Base-by-base conservation (phyloP, 2,113 vertebrate genomes). In the Laterallus jamaicensis region DNA sequence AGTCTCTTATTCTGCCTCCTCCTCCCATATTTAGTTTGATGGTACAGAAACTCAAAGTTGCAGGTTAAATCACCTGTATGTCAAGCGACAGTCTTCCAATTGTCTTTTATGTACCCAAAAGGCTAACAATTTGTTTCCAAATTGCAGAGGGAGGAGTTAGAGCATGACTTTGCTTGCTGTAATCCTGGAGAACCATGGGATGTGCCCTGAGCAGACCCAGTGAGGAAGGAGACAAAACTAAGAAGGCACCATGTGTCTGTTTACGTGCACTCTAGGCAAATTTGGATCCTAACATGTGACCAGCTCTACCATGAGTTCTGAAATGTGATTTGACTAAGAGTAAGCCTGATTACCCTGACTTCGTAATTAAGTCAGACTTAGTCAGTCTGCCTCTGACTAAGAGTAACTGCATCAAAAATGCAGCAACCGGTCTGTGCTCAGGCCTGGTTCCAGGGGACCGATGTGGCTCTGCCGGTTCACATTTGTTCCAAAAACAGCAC, bases 311-410 rank as follows among this genome's bases (percentile, higher is more conserved):
- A 35, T 58, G 76, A 84, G 80, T 59, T 69, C 56, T 86, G 77
- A 84, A 82, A 80, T 8, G 18, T 64, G 42, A 91, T 97, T 97
- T 96, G 90, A 70, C 88, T 96, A 82, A 52, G 21, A 84, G 32
- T 70, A 75, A 88, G 67, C 69, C 66, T 91, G 50, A 75, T 82
- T 95, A 55, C 69, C 42, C 73, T 82, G 73, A 67, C 86, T 89
- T 93, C 10, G 5, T 92, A 82, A 95, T 82, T 68, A 90, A 92
- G 71, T 77, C 58, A 78, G 70, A 64, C 54, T 64, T 89, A 79
- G 47, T 71, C 69, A 49, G 62, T 71, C 83, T 82, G 20, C 77
- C 73, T 95, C 62, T 93, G 74, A 64, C 62, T 71, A 74, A 47
- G 80, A 88, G 52, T 32, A 93, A 62, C 69, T 89, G 56, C 74